These are phyloP conservation scores for Criorhina ranunculi DNA, from an alignment of 2,888 invertebrate species.

Conservation along the genomic window DNA sequence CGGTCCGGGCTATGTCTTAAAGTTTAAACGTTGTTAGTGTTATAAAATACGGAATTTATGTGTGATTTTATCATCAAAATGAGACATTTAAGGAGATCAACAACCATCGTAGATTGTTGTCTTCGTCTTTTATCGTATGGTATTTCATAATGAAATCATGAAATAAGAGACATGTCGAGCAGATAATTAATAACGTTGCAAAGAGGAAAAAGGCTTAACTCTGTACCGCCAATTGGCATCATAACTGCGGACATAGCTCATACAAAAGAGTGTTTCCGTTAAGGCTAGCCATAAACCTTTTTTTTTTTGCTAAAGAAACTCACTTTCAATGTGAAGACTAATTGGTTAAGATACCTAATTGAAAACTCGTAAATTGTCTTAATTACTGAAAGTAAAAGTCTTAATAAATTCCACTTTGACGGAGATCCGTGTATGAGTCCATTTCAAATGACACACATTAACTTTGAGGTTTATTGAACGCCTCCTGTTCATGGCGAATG, in stretches of 20 bases:
- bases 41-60: slow-evolving; percentile 33
- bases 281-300: neutral
- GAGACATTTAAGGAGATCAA: slow-evolving; percentile 47
- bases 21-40: slow-evolving; percentile 15
- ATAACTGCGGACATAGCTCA: slow-evolving; percentile 21
- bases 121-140: slow-evolving; percentile 29
- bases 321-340: slow-evolving; percentile 57
- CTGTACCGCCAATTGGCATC: slow-evolving; percentile 20
- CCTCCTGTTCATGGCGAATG: neutral
- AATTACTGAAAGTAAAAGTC: slow-evolving; percentile 68
- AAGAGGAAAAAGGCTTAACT: slow-evolving; percentile 27
- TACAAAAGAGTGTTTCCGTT: slow-evolving; percentile 4
- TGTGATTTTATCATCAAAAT: slow-evolving; percentile 44
- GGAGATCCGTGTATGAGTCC: slow-evolving; percentile 36
- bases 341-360: slow-evolving; percentile 52
- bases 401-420: slow-evolving; percentile 10
- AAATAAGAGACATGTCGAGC: slow-evolving; percentile 32
- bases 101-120: slow-evolving; percentile 31
- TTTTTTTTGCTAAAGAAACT: slow-evolving; percentile 2
- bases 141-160: slow-evolving; percentile 38
- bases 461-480: slow-evolving; percentile 17
- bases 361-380: slow-evolving; percentile 55
- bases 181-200: slow-evolving; percentile 51
- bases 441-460: slow-evolving; percentile 30
- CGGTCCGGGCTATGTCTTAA: neutral